Conservation (phyloP, 2,797 vertebrate genomes). For the Scolopax bukidnonensis region DNA sequence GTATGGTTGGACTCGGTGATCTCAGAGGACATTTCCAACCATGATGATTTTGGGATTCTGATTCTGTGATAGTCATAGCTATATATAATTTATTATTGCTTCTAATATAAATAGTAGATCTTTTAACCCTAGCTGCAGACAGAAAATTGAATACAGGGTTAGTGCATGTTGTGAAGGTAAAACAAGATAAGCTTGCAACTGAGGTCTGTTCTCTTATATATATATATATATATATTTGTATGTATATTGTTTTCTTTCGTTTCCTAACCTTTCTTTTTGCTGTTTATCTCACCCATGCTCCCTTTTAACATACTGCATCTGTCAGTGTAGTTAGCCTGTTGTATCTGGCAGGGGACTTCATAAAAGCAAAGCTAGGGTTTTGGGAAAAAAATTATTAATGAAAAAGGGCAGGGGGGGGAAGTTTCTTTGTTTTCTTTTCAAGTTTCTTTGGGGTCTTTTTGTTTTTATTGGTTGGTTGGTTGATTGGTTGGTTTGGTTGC, state of each 20-base stretch:
- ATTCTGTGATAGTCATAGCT: not conserved
- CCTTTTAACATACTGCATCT: not conserved
- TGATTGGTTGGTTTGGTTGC: not conserved
- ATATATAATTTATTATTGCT: not conserved
- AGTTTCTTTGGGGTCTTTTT: not conserved
- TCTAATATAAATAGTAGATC: not conserved
- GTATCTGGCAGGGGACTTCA: not conserved
- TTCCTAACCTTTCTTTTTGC: not conserved
- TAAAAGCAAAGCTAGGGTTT: not conserved
- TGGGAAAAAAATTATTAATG: too few species aligned
- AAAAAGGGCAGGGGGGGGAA: too few species aligned
- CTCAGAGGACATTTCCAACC: too few species aligned
- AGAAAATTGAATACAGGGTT: not conserved
- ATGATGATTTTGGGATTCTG: too few species aligned
- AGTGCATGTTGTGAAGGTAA: not conserved
- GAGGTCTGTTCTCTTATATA: not conserved
- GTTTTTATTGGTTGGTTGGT: not conserved
- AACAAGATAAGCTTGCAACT: not conserved
- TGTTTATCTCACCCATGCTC: not conserved
- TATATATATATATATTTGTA: too few species aligned
- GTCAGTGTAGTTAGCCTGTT: not conserved
- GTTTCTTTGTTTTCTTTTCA: not conserved
- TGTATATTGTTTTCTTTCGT: rapidly evolving
- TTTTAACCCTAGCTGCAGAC: not conserved
- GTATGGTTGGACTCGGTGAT: too few species aligned